Conservation (phyloP, 2,888 invertebrate species). For the Conus canariensis region DNA sequence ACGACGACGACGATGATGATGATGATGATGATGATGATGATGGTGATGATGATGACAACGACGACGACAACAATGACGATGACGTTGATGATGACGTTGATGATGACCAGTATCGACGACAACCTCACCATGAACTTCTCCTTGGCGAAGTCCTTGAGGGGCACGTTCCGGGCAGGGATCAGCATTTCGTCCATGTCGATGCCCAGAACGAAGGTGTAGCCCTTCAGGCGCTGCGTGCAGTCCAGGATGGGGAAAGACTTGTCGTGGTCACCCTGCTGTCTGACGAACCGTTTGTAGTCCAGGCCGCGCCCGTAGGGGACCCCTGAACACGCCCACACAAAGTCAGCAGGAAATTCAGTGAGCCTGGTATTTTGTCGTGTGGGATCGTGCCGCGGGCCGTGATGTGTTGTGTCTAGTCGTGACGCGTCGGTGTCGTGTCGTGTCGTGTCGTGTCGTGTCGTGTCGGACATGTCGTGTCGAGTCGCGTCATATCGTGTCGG, state of each 20-base stretch:
- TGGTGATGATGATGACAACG: neutral
- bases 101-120: neutral
- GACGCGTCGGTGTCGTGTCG: neutral
- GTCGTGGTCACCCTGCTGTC: slow-evolving; percentile 50
- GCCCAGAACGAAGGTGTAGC: slow-evolving; percentile 47
- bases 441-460: slow-evolving; percentile 18
- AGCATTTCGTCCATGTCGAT: slow-evolving; percentile 50
- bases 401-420: neutral
- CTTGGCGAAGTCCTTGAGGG: slow-evolving; percentile 48
- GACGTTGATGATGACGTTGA: neutral
- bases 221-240: slow-evolving; percentile 50
- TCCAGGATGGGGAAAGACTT: slow-evolving; percentile 53
- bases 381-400: too few species aligned
- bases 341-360: too few species aligned
- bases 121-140: slow-evolving; percentile 19
- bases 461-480: neutral
- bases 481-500: neutral
- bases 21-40: neutral
- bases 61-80: slow-evolving; percentile 6
- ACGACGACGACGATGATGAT: neutral
- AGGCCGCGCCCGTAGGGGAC: slow-evolving; percentile 32
- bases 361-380: too few species aligned
- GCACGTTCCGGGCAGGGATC: slow-evolving; percentile 42
- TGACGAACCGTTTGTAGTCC: slow-evolving; percentile 4
- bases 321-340: slow-evolving; percentile 6